These are phyloP conservation scores for Microplitis manilae DNA, from an alignment of 2,888 invertebrate species.

Conservation along the genomic window DNA sequence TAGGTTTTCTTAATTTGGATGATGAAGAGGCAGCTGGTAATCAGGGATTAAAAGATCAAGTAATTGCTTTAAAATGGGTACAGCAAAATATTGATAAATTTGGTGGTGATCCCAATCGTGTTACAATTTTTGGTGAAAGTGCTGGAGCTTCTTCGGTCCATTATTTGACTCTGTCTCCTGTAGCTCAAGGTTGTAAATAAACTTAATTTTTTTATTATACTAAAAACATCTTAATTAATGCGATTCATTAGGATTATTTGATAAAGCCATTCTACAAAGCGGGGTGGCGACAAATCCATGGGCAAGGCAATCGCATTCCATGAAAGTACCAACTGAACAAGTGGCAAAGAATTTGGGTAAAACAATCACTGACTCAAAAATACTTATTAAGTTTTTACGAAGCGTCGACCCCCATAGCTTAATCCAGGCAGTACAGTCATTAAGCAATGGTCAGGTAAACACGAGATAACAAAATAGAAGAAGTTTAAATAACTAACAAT, in stretches of 20 bases:
- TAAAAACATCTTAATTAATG: neutral
- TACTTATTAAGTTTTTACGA: constrained; percentile 57
- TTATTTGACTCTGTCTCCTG: constrained; percentile 48
- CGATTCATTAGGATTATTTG: constrained; percentile 43
- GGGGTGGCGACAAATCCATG: constrained; percentile 39
- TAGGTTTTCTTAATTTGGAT: constrained; percentile 26
- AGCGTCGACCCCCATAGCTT: constrained; percentile 54
- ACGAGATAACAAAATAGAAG: neutral
- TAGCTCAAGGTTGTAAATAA: constrained; percentile 40
- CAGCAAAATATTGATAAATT: constrained; percentile 48
- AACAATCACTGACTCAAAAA: constrained; percentile 52
- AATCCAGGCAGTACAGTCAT: constrained; percentile 43
- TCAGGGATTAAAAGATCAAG: constrained; percentile 55
- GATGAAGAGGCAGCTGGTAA: constrained; percentile 52
- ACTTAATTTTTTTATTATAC: neutral
- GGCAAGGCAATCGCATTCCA: constrained; percentile 41
- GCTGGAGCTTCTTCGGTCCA: constrained; percentile 47
- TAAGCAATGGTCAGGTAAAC: neutral
- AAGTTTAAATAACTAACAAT: too few relatives aligned
- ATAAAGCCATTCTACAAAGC: constrained; percentile 47
- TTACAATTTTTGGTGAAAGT: constrained; percentile 53
- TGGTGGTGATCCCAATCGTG: constrained; percentile 50
- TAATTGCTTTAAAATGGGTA: constrained; percentile 52
- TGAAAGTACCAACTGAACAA: constrained; percentile 42
- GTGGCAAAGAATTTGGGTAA: constrained; percentile 55